Percentiles rank a stretch among this genome's conserved stretches.
These are phyloP conservation scores for Drosophila kepulauana DNA, from an alignment of 1,140 invertebrate genomes.

Conservation along the genomic window DNA sequence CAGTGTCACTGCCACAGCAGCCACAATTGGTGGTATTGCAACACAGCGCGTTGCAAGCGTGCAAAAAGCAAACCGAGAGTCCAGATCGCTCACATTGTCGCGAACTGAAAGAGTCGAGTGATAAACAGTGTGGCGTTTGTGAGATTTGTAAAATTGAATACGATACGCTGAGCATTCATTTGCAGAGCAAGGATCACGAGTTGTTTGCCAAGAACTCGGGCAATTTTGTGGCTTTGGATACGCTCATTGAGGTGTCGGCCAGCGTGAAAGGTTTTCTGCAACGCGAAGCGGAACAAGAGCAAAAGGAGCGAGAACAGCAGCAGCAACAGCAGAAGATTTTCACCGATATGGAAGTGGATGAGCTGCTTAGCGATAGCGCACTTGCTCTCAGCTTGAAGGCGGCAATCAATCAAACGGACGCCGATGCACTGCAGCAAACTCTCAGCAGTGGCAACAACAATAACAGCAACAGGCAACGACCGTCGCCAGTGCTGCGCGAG, in stretches of 20 bases:
- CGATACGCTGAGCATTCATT: conserved; percentile 88
- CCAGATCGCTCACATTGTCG: conserved; percentile 50
- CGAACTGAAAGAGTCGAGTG: conserved; percentile 68
- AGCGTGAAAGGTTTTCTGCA: conserved; percentile 70
- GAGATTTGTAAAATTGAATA: conserved; percentile 91
- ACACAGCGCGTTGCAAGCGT: conserved; percentile 49
- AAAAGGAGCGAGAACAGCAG: conserved; percentile 10
- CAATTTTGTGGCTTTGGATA: conserved; percentile 90
- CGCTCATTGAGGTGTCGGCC: conserved; percentile 86
- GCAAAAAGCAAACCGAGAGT: conserved; percentile 57
- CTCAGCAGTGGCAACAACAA: conserved; percentile 21
- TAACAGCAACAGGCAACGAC: conserved; percentile 39
- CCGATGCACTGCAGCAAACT: conserved; percentile 25
- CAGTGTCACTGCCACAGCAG: not conserved
- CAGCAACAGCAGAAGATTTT: conserved; percentile 32
- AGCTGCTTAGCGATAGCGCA: conserved; percentile 52
- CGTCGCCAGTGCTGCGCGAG: conserved; percentile 72
- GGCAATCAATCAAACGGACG: conserved; percentile 17
- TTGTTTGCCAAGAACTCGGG: conserved; percentile 89
- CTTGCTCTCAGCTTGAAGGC: conserved; percentile 7
- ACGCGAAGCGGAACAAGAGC: conserved; percentile 42
- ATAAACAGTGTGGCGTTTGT: conserved; percentile 89
- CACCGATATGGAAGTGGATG: conserved; percentile 78
- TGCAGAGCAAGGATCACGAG: conserved; percentile 90
- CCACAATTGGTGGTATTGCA: conserved; percentile 23